Evolutionary conservation across 2,113 vertebrate genomes (phyloP), one percentile per base, ranked within the genome.

Genomic region (Pachypanchax playfairii): DNA sequence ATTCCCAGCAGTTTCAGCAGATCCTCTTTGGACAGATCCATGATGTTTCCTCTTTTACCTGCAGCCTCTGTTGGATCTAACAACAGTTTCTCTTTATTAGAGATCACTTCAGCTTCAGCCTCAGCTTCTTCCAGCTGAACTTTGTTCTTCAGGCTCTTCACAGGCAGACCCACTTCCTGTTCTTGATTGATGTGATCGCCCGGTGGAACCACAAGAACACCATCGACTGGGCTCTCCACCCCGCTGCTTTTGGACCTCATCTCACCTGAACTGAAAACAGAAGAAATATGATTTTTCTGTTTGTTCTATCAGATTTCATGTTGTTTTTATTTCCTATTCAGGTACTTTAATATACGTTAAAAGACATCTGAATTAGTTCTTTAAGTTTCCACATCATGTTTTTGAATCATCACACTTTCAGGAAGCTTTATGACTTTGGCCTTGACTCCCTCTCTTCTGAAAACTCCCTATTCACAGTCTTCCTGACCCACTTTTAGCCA

Each of bases 211-310:
- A 92, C 93, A 17, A 94, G 86, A 43, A 89, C 92, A 69, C 90
- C 92, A 0, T 93, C 92, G 70, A 91, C 86, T 11, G 93, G 90
- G 82, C 75, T 92, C 74, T 96, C 94, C 64, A 91, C 90, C 24
- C 90, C 90, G 72, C 92, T 95, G 88, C 93, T 94, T 92, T 94
- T 94, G 75, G 97, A 97, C 86, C 96, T 94, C 97, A 99, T 99
- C 73, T 86, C 72, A 85, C 90, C 95, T 96, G 86, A 31, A 88
- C 10, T 70, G 80, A 79, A 62, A 54, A 70, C 20, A 77, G 41
- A 76, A 68, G 5, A 59, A 10, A 62, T 38, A 47, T 24, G 41
- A 25, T 17, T 1, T 25, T 39, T 57, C 6, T 26, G 1, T 50
- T 20, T n/a, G 4, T 20, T 12, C 4, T 29, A 12, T n/a, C n/a